These are phyloP conservation scores for Heteropelma amictum DNA, from an alignment of 2,888 invertebrate species.

Conservation along the genomic window DNA sequence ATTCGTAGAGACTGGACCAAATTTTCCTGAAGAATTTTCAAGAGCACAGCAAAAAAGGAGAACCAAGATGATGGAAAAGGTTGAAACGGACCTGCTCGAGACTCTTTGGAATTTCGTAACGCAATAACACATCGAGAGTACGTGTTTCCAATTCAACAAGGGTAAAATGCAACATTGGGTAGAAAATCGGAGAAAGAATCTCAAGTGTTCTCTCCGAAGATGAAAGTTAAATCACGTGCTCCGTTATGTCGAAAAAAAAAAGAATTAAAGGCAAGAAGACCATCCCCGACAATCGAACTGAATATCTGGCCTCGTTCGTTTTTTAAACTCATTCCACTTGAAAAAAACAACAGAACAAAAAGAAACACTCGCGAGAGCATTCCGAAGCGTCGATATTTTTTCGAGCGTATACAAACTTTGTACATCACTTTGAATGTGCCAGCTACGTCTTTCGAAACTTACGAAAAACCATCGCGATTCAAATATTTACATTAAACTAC, in stretches of 20 bases:
- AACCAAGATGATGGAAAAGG: constrained; percentile 1
- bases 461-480: too few relatives aligned
- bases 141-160: neutral
- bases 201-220: neutral
- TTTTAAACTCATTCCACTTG: too few relatives aligned
- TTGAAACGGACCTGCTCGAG: neutral
- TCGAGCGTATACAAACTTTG: neutral
- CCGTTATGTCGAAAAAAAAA: too few relatives aligned
- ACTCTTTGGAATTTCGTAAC: constrained; percentile 11
- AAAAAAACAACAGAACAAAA: too few relatives aligned
- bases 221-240: too few relatives aligned
- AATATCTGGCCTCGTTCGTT: too few relatives aligned
- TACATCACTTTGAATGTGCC: neutral
- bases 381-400: neutral
- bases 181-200: neutral
- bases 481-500: too few relatives aligned
- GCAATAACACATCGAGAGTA: neutral
- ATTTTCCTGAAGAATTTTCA: neutral
- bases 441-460: too few relatives aligned
- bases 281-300: too few relatives aligned
- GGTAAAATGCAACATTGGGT: neutral
- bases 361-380: neutral
- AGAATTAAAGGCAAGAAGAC: too few relatives aligned
- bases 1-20: neutral
- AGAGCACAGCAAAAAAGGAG: neutral